phyloP scores from a whole-genome alignment of 2,797 vertebrate species.

The Helarctos malayanus region DNA sequence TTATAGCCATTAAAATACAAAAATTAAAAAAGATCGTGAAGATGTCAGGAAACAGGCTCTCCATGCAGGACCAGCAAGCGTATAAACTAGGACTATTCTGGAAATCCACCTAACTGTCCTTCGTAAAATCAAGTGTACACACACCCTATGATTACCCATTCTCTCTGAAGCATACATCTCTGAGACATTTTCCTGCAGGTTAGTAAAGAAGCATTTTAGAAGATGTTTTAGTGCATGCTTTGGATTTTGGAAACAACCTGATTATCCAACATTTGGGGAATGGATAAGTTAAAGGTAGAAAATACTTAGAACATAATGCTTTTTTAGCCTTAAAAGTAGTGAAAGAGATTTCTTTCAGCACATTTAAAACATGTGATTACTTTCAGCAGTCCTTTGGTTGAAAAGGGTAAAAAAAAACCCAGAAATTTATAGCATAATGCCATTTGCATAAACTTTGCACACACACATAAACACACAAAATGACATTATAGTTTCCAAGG shows the following conservation, averaged over 20 bases:
- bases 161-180: neutral
- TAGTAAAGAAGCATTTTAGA: neutral
- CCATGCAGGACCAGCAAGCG: fast-evolving
- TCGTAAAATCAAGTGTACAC: neutral
- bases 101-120: neutral
- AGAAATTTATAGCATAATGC: neutral
- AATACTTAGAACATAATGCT: neutral
- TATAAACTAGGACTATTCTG: neutral
- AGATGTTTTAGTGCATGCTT: neutral
- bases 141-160: neutral
- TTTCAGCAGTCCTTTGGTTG: neutral
- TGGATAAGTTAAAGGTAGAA: neutral
- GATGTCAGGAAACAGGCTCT: neutral
- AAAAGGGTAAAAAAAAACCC: neutral
- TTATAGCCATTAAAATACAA: neutral
- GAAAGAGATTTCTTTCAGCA: neutral
- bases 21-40: neutral
- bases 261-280: neutral
- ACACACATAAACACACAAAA: neutral
- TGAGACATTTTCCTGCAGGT: neutral
- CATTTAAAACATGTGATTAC: neutral
- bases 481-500: neutral
- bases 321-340: neutral
- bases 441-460: neutral
- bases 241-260: neutral